Evolutionary conservation across 2,888 invertebrate species (phyloP), one percentile per base, ranked within the genome.

Genomic region (Strigamia crassipes): DNA sequence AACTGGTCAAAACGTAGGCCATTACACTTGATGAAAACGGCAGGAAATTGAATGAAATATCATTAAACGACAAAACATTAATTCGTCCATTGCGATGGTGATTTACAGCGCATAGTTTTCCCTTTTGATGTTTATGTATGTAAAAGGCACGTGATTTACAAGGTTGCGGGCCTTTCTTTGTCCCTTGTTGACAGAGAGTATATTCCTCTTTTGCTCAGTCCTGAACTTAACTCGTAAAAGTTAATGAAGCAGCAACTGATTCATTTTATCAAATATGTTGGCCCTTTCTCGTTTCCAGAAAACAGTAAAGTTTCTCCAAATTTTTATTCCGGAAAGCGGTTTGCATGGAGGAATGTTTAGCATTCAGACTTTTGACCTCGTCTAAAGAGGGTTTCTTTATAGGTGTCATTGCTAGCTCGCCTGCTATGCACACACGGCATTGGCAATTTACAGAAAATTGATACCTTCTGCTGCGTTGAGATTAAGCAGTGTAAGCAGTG

Each of bases 221-320:
- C 6, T 21, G 61, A 21, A 66, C 18, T 66, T 66, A 4, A 66
- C 61, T 66, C 61, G 61, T 66, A 66, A 66, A 66, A 66, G 12
- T 66, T 66, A 66, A 66, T 66, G 61, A 66, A 66, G 21, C 61
- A 21, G 61, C 13, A 21, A 66, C 61, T 21, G 61, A 18, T 23
- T 66, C 61, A 66, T 66, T 66, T 66, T 66, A 66, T 66, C 61
- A 66, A 66, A 66, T 66, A 66, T 66, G 61, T 66, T 66, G 23
- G 61, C 13, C 8, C 2, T 23, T 12, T 66, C 13, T 10, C 12
- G 2, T 12, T 66, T 21, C 1, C 1, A 21, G 61, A 21, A 66
- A 66, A 66, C n/a, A 66, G 18, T 3, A 21, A 46, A 46, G n/a
- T n/a, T 46, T 46, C 15, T 46, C 46, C 1, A 46, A 46, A 46